Base-by-base conservation (phyloP, 2,888 invertebrate genomes). In the Parascotia fuliginaria region DNA sequence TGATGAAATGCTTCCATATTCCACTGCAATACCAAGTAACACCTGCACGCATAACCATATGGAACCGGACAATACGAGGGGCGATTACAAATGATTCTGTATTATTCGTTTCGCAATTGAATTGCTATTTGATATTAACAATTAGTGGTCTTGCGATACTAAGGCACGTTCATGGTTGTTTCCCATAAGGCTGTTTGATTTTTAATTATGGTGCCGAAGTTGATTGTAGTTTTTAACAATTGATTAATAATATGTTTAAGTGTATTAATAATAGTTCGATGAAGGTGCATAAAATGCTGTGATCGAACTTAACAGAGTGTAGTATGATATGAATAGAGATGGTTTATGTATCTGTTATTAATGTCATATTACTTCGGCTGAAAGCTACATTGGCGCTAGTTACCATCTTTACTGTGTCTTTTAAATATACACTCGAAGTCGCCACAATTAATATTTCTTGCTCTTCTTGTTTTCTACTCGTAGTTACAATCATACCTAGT, bases 31-130 rank as follows among this genome's bases (percentile, higher is more conserved):
- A 48, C 50, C 39, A 46, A 56, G 50, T 54, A 34, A 55, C 60
- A 69, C 69, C 66, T 65, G 70, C 56, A 42, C 31, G 4, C 4
- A 47, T 34, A 51, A 53, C 47, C 40, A 64, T 68, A 66, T 52
- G 47, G 70, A 4, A 15, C 15, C 39, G 33, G 29, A 68, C 61
- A 66, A 50, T 60, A 69, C 63, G 41, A 52, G 63, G 50, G 33
- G 13, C 32, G 70, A 52, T 53, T 72, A 61, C 59, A 51, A 65
- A 70, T 53, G 52, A 60, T 44, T 54, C 59, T 57, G 55, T 64
- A 70, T 60, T 54, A 44, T 43, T 36, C 55, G 58, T 71, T 70
- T 75, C 63, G 66, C 69, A 75, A 75, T 42, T 60, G 63, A 66
- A 67, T 77, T 65, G 66, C 57, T 54, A 58, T 67, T 77, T 60